These are phyloP conservation scores for Apolygus lucorum DNA, from an alignment of 1,140 invertebrate genomes.

Conservation along the genomic window DNA sequence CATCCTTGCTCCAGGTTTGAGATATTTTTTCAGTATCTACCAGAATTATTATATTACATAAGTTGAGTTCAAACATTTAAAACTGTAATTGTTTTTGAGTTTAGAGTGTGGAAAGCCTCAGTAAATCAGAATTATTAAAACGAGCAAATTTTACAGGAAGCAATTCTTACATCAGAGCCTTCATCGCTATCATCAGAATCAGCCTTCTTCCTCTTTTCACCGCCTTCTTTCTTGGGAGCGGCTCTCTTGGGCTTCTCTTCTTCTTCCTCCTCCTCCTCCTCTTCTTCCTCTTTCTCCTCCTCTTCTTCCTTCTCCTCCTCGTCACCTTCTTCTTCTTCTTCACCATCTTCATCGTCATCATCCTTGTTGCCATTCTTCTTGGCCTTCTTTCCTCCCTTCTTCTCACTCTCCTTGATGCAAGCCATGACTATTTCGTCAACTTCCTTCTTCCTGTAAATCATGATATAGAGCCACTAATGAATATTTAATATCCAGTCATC, in stretches of 20 bases:
- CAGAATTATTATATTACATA: too few species aligned
- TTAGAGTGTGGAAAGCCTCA: too few species aligned
- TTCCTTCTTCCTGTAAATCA: conserved; percentile 67
- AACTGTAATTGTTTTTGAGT: too few species aligned
- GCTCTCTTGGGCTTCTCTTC: conserved; percentile 52
- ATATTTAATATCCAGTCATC: too few species aligned
- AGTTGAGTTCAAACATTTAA: too few species aligned
- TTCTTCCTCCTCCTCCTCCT: conserved; percentile 46
- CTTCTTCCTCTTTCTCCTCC: conserved; percentile 41
- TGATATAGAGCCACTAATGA: too few species aligned
- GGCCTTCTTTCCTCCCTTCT: conserved; percentile 44
- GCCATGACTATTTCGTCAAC: conserved; percentile 76
- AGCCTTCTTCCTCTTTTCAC: conserved; percentile 54
- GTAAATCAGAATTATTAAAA: too few species aligned
- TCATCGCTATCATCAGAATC: conserved; percentile 51
- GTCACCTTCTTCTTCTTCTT: conserved; percentile 49
- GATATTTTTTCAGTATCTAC: too few species aligned
- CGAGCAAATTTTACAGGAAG: not conserved
- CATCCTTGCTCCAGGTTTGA: too few species aligned
- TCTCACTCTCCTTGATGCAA: conserved; percentile 37
- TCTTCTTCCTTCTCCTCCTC: conserved; percentile 47
- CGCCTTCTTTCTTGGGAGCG: conserved; percentile 45
- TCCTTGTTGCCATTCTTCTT: conserved; percentile 51
- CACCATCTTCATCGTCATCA: conserved; percentile 46
- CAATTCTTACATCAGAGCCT: conserved; percentile 38